Evolutionary conservation across 2,888 invertebrate species (phyloP), one percentile per base, ranked within the genome.

Genomic region (Clunio marinus): DNA sequence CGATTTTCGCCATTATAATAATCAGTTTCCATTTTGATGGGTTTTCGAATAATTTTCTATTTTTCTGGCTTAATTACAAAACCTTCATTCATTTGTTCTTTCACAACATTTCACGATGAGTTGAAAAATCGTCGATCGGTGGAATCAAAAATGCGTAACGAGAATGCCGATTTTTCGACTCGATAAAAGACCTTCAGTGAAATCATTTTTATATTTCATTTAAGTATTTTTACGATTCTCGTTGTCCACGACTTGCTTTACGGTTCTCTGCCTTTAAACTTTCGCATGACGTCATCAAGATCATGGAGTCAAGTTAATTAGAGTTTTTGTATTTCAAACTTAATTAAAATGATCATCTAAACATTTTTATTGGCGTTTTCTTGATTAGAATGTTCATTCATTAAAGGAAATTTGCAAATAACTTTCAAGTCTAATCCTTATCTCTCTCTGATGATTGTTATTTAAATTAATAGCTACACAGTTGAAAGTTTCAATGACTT

Each of bases 111-210:
- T 63, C 66, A 25, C 45, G 46, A 24, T 25, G 5, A n/a, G n/a
- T n/a, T n/a, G n/a, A n/a, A 51, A 17, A 22, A 51, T 51, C 20
- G 28, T 46, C n/a, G 28, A 32, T 24, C 25, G 24, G 32, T 20
- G 55, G 32, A 66, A 7, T 55, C 66, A 66, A 45, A 66, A 55
- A 22, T 51, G 66, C 66, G 66, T 27, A 66, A 66, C 66, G 66
- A 62, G 41, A 15, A 59, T 35, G 15, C 25, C 15, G 8, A 35
- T 51, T 66, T 51, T 55, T 55, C 45, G 46, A 22, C 46, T 55
- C 55, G 66, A 66, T 66, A 55, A 63, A 63, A 22, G 32, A 4
- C 32, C 10, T n/a, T n/a, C n/a, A n/a, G n/a, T n/a, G n/a, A n/a
- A n/a, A n/a, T n/a, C n/a, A n/a, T n/a, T n/a, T n/a, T n/a, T n/a